Evolutionary conservation across 2,797 vertebrate species (phyloP), one percentile per base, ranked within the genome.

Genomic region (Coendou prehensilis): DNA sequence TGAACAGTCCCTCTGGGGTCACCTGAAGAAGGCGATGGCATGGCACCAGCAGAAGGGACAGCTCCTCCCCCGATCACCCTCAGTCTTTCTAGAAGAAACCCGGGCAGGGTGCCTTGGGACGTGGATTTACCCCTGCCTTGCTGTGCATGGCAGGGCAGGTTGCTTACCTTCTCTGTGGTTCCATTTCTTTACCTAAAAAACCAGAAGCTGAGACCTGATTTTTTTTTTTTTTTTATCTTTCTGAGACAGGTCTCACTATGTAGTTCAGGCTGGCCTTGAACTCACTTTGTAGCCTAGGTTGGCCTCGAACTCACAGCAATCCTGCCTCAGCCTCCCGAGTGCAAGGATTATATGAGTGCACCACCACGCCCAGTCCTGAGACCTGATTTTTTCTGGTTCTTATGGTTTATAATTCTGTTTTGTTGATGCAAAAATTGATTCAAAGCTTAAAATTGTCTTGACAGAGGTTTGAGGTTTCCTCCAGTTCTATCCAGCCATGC

Each of bases 1-100:
- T 52, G 9, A 56, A 23, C 2, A 18, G 6, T 5, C 0, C 14
- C 64, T 28, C 5, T 23, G 5, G 23, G 10, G 50, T 17, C 3
- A 9, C 2, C 17, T 18, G 7, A 7, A 79, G 75, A 37, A 33
- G 41, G 22, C 61, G 2, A 0, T 1, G 9, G 5, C 20, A 3
- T 45, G 20, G 47, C 37, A 2, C 41, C 5, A 47, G 61, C 67
- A 37, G 10, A 75, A 54, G 76, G 26, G 54, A 37, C 13, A 2
- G 23, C 45, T 37, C 10, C 33, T 20, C 45, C 14, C 7, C 15
- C 4, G 8, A 5, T 20, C 14, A 0, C 78, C 9, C 0, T 7
- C 33, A 3, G 23, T 5, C 28, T 45, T n/a, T 7, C 37, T 5
- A 10, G 15, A 15, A 33, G 82, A 41, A 13, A 56, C 9, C 37